phyloP scores from a whole-genome alignment of 2,113 vertebrate species.

The Amia ocellicauda region DNA sequence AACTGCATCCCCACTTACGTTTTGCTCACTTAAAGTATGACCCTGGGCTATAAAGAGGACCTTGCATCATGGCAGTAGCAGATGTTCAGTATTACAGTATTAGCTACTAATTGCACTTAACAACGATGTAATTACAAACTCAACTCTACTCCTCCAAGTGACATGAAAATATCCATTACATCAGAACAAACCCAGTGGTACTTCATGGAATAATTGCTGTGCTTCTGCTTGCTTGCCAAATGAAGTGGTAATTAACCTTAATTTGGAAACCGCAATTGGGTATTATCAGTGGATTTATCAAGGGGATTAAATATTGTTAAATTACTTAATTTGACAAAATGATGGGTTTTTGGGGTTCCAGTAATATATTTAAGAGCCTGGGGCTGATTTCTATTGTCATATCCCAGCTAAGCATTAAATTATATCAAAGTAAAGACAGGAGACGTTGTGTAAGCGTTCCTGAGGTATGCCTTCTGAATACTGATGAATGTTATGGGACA shows the following conservation, averaged over 20 bases:
- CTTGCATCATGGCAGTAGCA: conserved; percentile 52
- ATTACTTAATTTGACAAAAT: conserved; percentile 86
- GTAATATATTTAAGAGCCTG: conserved; percentile 25
- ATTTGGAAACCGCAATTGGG: conserved; percentile 81
- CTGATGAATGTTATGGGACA: not conserved
- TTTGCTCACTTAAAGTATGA: not conserved
- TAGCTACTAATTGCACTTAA: conserved; percentile 78
- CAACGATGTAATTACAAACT: conserved; percentile 75
- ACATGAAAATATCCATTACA: conserved; percentile 59
- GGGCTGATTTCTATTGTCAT: conserved; percentile 1
- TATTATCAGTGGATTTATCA: conserved; percentile 90
- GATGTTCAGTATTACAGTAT: conserved; percentile 64
- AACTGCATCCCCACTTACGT: too few relatives aligned
- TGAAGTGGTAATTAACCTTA: conserved; percentile 93
- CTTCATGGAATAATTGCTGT: conserved; percentile 80
- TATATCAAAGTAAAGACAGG: not conserved
- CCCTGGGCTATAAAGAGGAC: conserved; percentile 35
- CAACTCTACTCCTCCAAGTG: conserved; percentile 56
- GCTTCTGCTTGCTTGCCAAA: conserved; percentile 77
- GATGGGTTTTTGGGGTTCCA: conserved; percentile 52
- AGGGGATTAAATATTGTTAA: conserved; percentile 78
- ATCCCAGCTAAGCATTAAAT: not conserved
- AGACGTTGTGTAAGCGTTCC: not conserved
- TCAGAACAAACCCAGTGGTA: conserved; percentile 63
- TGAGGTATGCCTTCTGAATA: not conserved